Conservation (phyloP, 2,113 vertebrate species). For the Psettodes erumei region DNA sequence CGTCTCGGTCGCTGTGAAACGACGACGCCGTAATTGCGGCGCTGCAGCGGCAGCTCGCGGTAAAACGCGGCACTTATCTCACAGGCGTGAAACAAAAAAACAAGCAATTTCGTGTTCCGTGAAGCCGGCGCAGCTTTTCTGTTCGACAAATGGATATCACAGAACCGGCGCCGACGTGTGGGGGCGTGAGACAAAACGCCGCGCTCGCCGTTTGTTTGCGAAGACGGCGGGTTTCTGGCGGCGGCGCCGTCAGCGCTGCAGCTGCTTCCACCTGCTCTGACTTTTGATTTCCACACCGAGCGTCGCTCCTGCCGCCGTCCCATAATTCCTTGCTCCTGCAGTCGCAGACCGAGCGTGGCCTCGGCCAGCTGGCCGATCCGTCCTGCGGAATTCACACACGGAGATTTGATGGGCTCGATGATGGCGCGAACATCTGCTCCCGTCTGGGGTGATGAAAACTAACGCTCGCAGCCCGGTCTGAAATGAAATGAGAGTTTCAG, state of each 20-base stretch:
- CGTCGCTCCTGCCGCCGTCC: too few relatives aligned
- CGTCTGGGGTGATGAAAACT: too few relatives aligned
- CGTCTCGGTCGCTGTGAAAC: constrained; percentile 10
- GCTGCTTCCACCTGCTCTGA: background rate
- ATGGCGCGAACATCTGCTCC: background rate
- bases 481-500: too few relatives aligned
- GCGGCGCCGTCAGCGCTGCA: background rate
- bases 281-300: too few relatives aligned
- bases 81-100: background rate
- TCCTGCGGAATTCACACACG: constrained; percentile 9
- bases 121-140: background rate
- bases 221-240: constrained; percentile 8
- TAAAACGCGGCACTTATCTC: background rate
- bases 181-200: background rate
- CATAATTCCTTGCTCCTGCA: background rate
- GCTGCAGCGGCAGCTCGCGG: background rate
- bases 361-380: background rate
- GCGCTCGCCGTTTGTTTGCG: constrained; percentile 12
- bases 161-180: too few relatives aligned
- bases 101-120: background rate
- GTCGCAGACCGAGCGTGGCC: constrained; percentile 4
- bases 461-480: too few relatives aligned
- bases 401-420: constrained; percentile 3
- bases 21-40: background rate
- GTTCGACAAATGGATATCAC: constrained; percentile 11